Evolutionary conservation across 2,113 vertebrate species (phyloP).

Genomic region (Panurus biarmicus): DNA sequence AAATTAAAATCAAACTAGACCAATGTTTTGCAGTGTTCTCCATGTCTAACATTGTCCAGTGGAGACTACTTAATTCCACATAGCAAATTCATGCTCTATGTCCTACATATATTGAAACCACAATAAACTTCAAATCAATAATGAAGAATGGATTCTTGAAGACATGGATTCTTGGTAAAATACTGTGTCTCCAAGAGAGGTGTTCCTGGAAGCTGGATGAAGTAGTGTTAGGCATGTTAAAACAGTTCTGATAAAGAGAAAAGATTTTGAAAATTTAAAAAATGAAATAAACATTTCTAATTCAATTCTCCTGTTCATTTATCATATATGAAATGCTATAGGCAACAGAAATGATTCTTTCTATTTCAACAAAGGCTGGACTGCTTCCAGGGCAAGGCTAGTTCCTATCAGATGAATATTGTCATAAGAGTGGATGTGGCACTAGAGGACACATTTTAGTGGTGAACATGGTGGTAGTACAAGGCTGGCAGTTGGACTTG

Average conservation of each 20-base stretch:
- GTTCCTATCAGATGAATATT: not conserved
- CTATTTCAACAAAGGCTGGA: not conserved
- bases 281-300: not conserved
- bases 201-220: not conserved
- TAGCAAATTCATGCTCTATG: not conserved
- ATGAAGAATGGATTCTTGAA: not conserved
- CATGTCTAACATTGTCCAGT: not conserved
- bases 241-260: not conserved
- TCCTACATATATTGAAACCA: not conserved
- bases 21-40: not conserved
- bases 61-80: not conserved
- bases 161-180: not conserved
- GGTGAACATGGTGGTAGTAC: too few species aligned
- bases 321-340: not conserved
- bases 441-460: too few species aligned
- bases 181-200: not conserved
- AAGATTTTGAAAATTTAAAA: not conserved
- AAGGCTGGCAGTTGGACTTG: not conserved
- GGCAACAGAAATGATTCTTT: not conserved
- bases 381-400: not conserved
- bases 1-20: not conserved
- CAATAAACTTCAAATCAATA: not conserved
- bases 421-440: not conserved
- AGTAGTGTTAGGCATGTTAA: not conserved
- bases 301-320: not conserved